phyloP scores from a whole-genome alignment of 1,140 invertebrate genomes.

The Cecropterus lyciades region DNA sequence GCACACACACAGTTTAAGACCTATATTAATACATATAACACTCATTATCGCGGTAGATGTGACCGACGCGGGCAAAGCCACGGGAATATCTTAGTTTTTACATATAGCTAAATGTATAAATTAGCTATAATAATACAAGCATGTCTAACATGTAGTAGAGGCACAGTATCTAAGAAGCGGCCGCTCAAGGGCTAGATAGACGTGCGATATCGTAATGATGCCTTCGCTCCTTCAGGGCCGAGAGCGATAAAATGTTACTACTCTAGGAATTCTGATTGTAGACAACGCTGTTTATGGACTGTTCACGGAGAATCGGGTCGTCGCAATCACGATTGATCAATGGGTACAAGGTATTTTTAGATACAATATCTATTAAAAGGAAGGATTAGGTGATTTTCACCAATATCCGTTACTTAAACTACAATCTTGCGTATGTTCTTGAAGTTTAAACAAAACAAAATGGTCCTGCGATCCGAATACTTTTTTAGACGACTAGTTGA shows the following conservation, averaged over 20 bases:
- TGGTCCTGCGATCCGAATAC: slow-evolving; percentile 4
- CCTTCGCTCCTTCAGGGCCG: slow-evolving; percentile 35
- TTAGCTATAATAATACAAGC: too few relatives aligned
- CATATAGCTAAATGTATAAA: too few relatives aligned
- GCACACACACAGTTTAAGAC: too few relatives aligned
- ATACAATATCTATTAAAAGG: too few relatives aligned
- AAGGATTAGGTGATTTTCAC: too few relatives aligned
- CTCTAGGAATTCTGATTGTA: slow-evolving; percentile 33
- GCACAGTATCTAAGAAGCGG: slow-evolving; percentile 5
- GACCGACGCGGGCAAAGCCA: too few relatives aligned
- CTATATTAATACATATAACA: too few relatives aligned
- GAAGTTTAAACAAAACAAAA: not conserved
- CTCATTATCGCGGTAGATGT: too few relatives aligned
- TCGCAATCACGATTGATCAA: slow-evolving; percentile 20
- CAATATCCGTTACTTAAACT: too few relatives aligned
- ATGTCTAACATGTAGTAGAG: not conserved
- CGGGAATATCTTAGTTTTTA: too few relatives aligned
- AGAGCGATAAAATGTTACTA: slow-evolving; percentile 23
- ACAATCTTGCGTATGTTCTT: too few relatives aligned
- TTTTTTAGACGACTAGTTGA: not conserved
- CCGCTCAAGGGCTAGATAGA: slow-evolving; percentile 44
- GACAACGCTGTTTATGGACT: slow-evolving; percentile 29
- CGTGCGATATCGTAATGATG: slow-evolving; percentile 45
- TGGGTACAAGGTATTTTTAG: not conserved
- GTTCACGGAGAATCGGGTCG: slow-evolving; percentile 30